phyloP scores from a whole-genome alignment of 2,797 vertebrate genomes.

The Streptopelia turtur region DNA sequence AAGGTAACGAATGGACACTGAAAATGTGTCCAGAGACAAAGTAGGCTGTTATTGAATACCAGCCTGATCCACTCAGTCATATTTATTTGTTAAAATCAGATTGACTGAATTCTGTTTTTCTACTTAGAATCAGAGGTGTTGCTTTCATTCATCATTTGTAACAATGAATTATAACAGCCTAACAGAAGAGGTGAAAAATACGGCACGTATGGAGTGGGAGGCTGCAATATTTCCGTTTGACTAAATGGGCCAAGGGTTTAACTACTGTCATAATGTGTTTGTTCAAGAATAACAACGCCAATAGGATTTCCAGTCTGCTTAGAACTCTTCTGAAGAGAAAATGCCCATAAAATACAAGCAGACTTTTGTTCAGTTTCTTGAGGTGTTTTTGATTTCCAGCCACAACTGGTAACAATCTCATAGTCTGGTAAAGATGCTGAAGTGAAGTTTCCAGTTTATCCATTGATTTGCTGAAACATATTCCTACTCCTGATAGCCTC shows the following conservation, averaged over 20 bases:
- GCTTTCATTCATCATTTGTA: background rate
- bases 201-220: background rate
- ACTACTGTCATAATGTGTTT: background rate
- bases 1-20: background rate
- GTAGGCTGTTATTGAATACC: background rate
- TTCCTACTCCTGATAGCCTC: background rate
- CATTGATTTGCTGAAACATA: background rate
- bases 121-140: background rate
- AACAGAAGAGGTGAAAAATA: background rate
- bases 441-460: background rate
- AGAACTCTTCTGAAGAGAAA: background rate
- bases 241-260: background rate
- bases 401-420: background rate
- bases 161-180: background rate
- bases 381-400: background rate
- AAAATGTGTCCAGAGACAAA: background rate
- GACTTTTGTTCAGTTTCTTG: background rate
- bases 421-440: background rate
- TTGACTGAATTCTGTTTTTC: background rate
- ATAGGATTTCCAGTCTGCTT: background rate
- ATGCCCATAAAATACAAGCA: background rate
- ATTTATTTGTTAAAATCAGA: background rate
- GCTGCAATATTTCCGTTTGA: background rate
- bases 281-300: background rate
- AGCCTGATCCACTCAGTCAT: background rate